A percentile compares a stretch with the other conserved stretches of the same genome.
Evolutionary conservation across 2,113 vertebrate genomes (phyloP).

Genomic region (Percina caprodes): DNA sequence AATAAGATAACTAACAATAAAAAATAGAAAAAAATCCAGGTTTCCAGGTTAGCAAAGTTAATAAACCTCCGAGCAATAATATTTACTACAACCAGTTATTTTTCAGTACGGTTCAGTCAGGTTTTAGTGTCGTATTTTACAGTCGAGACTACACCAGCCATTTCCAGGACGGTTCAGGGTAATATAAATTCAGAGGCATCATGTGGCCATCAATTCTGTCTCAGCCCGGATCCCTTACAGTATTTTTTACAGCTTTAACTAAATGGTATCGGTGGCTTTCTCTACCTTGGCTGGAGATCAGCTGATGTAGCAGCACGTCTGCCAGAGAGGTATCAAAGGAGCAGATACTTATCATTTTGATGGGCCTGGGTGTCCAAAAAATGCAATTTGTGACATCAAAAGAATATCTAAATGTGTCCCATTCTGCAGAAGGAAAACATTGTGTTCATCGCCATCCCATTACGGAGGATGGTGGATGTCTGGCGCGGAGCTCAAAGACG

Average conservation of each 20-base stretch:
- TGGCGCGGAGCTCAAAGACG: constrained; percentile 48
- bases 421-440: constrained; percentile 35
- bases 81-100: background rate
- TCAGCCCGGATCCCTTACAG: background rate
- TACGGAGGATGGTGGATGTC: constrained; percentile 9
- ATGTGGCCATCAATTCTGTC: constrained; percentile 10
- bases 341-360: constrained; percentile 48
- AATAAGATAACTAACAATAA: too few species aligned
- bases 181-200: constrained; percentile 11
- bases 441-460: constrained; percentile 35
- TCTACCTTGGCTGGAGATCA: constrained; percentile 31
- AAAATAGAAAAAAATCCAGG: too few species aligned
- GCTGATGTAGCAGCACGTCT: background rate
- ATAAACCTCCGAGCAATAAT: background rate
- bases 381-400: constrained; percentile 64
- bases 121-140: too few species aligned
- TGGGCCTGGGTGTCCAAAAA: constrained; percentile 40
- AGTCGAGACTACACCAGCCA: background rate
- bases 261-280: constrained; percentile 26
- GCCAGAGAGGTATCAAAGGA: constrained; percentile 49
- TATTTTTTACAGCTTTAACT: constrained; percentile 16
- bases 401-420: constrained; percentile 42
- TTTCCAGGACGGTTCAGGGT: background rate
- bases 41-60: too few species aligned
- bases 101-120: too few species aligned